Percentiles rank a stretch among this genome's conserved stretches.
Conservation (phyloP, 2,113 vertebrate species). For the Neomonachus schauinslandi region DNA sequence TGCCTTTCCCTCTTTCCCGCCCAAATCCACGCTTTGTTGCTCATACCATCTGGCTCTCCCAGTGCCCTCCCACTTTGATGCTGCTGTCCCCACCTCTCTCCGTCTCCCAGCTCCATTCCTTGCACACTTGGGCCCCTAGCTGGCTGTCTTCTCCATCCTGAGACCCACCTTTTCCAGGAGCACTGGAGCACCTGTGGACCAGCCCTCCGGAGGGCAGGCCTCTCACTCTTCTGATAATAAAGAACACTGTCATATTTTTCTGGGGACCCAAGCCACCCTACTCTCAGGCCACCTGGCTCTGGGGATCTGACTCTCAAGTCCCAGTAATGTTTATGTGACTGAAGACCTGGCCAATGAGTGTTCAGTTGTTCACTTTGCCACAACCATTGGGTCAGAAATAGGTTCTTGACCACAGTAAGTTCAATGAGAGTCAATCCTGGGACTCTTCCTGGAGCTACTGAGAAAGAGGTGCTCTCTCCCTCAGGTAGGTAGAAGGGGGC, state of each 20-base stretch:
- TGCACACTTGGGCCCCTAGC: not conserved
- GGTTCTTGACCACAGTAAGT: not conserved
- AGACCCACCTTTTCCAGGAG: not conserved
- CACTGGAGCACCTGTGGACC: fast-evolving
- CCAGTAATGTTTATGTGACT: not conserved
- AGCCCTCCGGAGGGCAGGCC: not conserved
- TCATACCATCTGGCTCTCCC: not conserved
- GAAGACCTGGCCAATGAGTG: not conserved
- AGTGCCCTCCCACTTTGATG: not conserved
- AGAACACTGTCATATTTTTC: not conserved
- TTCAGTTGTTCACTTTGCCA: not conserved
- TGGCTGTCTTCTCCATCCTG: no score
- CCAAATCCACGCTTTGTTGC: not conserved
- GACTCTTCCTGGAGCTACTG: not conserved
- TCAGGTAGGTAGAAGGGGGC: not conserved
- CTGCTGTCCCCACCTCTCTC: not conserved
- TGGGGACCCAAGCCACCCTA: not conserved
- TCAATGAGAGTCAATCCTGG: not conserved
- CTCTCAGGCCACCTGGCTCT: not conserved
- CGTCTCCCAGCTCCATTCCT: not conserved
- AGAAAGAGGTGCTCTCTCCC: not conserved
- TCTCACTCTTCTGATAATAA: not conserved
- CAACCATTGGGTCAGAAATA: not conserved
- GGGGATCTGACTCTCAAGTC: not conserved
- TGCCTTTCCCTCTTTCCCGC: not conserved